phyloP scores from a whole-genome alignment of 2,888 invertebrate species.

The Caenorhabditis imperialis region DNA sequence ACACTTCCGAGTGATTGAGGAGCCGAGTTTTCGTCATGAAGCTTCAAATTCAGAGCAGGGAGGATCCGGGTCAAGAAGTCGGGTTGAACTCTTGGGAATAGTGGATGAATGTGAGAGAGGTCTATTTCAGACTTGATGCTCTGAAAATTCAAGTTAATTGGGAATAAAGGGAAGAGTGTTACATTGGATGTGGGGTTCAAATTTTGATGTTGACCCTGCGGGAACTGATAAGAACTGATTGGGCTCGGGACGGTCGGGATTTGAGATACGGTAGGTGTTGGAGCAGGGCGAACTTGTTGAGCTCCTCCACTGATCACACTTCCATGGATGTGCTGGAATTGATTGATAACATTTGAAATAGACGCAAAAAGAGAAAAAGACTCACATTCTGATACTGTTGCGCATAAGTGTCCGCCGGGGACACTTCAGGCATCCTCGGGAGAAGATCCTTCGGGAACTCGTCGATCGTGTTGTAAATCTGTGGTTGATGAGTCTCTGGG shows the following conservation, averaged over 20 bases:
- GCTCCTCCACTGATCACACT: slow-evolving; percentile 38
- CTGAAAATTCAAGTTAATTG: slow-evolving; percentile 14
- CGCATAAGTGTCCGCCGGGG: slow-evolving; percentile 27
- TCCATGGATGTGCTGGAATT: slow-evolving; percentile 51
- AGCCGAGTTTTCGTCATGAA: slow-evolving; percentile 38
- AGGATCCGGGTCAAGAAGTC: slow-evolving; percentile 55
- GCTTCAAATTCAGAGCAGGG: slow-evolving; percentile 42
- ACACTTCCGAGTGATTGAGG: slow-evolving; percentile 54
- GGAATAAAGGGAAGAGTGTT: background rate
- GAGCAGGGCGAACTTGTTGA: slow-evolving; percentile 4
- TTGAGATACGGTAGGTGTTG: slow-evolving; percentile 26
- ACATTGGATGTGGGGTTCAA: background rate
- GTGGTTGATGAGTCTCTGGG: slow-evolving; percentile 40
- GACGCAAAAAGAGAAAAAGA: background rate
- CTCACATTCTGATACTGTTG: slow-evolving; percentile 49
- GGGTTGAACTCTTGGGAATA: slow-evolving; percentile 64
- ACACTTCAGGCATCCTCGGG: slow-evolving; percentile 37
- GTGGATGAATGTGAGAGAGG: slow-evolving; percentile 55
- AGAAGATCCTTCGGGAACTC: slow-evolving; percentile 59
- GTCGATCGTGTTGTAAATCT: slow-evolving; percentile 59
- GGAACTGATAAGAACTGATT: slow-evolving; percentile 28
- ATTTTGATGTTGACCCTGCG: background rate
- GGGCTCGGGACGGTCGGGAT: slow-evolving; percentile 21
- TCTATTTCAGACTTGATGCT: slow-evolving; percentile 49
- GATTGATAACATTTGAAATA: no score